Evolutionary conservation across 2,113 vertebrate genomes (phyloP), one percentile per base, ranked within the genome.

Genomic region (Suricata suricatta): DNA sequence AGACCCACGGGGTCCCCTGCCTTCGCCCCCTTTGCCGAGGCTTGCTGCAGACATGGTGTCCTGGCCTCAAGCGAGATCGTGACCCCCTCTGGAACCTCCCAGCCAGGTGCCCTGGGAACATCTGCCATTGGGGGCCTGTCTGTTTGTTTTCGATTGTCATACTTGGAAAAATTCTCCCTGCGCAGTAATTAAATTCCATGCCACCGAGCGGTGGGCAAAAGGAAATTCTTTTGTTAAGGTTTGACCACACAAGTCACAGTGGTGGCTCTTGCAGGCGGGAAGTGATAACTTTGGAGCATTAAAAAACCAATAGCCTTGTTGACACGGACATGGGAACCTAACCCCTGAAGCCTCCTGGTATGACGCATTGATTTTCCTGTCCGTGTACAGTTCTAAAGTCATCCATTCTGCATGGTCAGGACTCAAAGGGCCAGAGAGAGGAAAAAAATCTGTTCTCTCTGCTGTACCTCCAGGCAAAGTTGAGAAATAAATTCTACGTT

Each of bases 311-410:
- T 99, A 99, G 99, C 99, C 99, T 99, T 99, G 99, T 99, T 99
- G 99, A 99, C 99, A 99, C 99, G 99, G 99, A 99, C 99, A 99
- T 99, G 99, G 99, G 99, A 99, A 99, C 99, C 99, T 99, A 99
- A 99, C 99, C 99, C 99, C 99, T 99, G 99, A 99, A 99, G 99
- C 99, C 99, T 99, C 99, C 99, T 99, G 99, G 99, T 99, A 99
- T 99, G 99, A 99, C 99, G 98, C 99, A 99, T 99, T 99, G 99
- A 99, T 99, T 99, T 99, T 99, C 99, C 99, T 99, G 99, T 99
- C 99, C 98, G 98, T 99, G 99, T 98, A 98, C 99, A 98, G 99
- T 98, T 99, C 99, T 99, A 99, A 99, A 99, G 99, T 99, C 99
- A 99, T 99, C 99, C 99, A 99, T 99, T 99, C 99, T 99, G 99